Conservation (phyloP, 2,113 vertebrate species). For the Lagopus muta region DNA sequence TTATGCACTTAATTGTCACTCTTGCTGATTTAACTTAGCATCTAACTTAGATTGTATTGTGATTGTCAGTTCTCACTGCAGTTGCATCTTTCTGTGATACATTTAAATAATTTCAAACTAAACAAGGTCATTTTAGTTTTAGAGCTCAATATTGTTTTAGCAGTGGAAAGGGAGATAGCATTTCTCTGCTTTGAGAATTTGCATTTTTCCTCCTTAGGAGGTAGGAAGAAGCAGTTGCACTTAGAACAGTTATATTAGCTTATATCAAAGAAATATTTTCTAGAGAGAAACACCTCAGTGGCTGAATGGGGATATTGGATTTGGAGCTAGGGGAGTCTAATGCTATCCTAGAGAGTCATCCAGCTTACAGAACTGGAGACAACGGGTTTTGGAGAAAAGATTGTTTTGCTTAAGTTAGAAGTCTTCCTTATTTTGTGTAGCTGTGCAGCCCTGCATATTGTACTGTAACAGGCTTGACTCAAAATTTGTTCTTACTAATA, state of each 20-base stretch:
- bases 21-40: neutral
- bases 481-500: neutral
- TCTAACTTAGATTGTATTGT: conserved; percentile 15
- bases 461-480: neutral
- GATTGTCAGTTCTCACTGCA: neutral
- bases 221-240: neutral
- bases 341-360: neutral
- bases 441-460: neutral
- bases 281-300: neutral
- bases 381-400: neutral
- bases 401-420: neutral
- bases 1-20: conserved; percentile 7
- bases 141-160: neutral
- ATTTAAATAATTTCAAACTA: neutral
- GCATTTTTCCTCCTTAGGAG: neutral
- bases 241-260: neutral
- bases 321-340: neutral
- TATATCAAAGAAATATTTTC: neutral
- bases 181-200: neutral
- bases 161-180: neutral
- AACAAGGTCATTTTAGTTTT: neutral
- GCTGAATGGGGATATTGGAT: neutral
- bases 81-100: conserved; percentile 14
- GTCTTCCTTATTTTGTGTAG: neutral
- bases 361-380: neutral